Conservation (phyloP, 2,888 invertebrate genomes). For the Acleris literana region DNA sequence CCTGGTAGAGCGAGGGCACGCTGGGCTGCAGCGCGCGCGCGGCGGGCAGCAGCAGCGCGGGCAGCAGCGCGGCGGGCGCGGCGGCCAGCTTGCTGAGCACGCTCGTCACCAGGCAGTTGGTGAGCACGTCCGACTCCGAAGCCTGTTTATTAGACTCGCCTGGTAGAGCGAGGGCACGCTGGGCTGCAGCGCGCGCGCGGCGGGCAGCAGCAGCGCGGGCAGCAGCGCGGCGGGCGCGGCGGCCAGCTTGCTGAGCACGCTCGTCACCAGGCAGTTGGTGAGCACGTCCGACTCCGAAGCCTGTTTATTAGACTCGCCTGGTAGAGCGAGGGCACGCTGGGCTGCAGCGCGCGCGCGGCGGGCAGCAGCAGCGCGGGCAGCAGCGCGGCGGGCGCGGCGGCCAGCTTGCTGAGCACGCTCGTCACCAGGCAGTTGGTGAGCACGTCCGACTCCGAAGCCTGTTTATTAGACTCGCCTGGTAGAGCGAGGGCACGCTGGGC, state of each 20-base stretch:
- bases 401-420: slow-evolving; percentile 92
- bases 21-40: slow-evolving; percentile 92
- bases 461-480: no score
- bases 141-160: no score
- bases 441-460: slow-evolving; percentile 91
- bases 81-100: slow-evolving; percentile 93
- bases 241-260: slow-evolving; percentile 92
- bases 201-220: slow-evolving; percentile 93
- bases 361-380: slow-evolving; percentile 94
- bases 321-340: slow-evolving; percentile 94
- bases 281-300: slow-evolving; percentile 92
- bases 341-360: slow-evolving; percentile 91
- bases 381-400: slow-evolving; percentile 94
- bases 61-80: slow-evolving; percentile 94
- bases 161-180: slow-evolving; percentile 95
- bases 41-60: slow-evolving; percentile 94
- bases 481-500: slow-evolving; percentile 94
- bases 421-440: slow-evolving; percentile 94
- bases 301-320: no score
- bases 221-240: slow-evolving; percentile 95
- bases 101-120: slow-evolving; percentile 94
- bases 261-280: slow-evolving; percentile 94
- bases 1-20: slow-evolving; percentile 94
- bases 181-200: slow-evolving; percentile 91
- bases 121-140: slow-evolving; percentile 91